A percentile compares a stretch with the other conserved stretches of the same genome.
phyloP scores from a whole-genome alignment of 2,797 vertebrate genomes.

The Rousettus madagascariensis region DNA sequence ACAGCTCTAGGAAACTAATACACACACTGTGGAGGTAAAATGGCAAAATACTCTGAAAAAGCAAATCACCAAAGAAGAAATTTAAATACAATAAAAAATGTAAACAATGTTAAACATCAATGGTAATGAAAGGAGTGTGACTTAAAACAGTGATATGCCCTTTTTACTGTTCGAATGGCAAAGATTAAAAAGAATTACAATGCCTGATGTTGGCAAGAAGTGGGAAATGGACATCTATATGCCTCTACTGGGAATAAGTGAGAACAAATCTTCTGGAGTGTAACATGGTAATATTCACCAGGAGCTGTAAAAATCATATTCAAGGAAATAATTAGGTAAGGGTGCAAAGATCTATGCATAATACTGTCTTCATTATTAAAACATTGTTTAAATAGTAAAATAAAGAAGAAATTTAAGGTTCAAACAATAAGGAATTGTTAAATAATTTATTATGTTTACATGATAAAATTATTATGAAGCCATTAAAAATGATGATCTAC shows the following conservation, averaged over 20 bases:
- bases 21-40: not conserved
- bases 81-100: not conserved
- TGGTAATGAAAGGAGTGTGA: not conserved
- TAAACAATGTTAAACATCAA: not conserved
- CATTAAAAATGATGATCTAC: conserved; percentile 25
- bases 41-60: not conserved
- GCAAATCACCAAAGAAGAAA: not conserved
- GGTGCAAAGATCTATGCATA: not conserved
- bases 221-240: not conserved
- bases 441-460: conserved; percentile 59
- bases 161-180: not conserved
- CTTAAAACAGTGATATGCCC: not conserved
- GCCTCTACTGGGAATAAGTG: not conserved
- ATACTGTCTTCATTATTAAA: not conserved
- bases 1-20: not conserved
- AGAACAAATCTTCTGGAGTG: not conserved
- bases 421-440: conserved; percentile 45
- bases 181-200: conserved; percentile 42
- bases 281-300: not conserved
- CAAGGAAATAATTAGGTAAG: conserved; percentile 36
- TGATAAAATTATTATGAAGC: conserved; percentile 42
- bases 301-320: not conserved
- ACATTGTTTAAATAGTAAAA: not conserved
- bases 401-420: conserved; percentile 51
- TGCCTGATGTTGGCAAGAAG: not conserved